These are phyloP conservation scores for Halyomorpha halys DNA, from an alignment of 1,140 invertebrate genomes.

Conservation along the genomic window DNA sequence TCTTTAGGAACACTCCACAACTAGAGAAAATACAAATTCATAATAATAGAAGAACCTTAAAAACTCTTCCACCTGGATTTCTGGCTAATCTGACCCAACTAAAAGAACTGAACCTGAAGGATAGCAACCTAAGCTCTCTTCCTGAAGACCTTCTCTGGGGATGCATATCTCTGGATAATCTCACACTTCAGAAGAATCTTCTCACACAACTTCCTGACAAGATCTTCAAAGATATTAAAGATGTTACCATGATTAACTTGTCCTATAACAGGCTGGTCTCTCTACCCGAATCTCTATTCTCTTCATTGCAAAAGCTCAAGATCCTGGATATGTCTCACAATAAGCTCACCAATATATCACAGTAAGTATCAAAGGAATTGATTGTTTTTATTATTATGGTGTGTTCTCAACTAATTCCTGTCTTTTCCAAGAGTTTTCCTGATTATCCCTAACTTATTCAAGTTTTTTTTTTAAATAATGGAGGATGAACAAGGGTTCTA, in stretches of 20 bases:
- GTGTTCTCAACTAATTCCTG: too few relatives aligned
- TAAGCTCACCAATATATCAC: slow-evolving; percentile 34
- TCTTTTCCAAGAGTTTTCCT: too few relatives aligned
- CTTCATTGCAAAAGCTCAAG: slow-evolving; percentile 39
- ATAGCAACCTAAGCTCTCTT: slow-evolving; percentile 40
- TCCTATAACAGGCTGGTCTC: slow-evolving; percentile 43
- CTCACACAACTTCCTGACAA: slow-evolving; percentile 41
- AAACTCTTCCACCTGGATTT: slow-evolving; percentile 42
- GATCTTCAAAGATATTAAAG: slow-evolving; percentile 45
- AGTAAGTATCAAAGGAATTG: neutral
- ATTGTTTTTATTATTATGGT: too few relatives aligned
- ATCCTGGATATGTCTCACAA: slow-evolving; percentile 45
- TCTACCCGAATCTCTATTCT: slow-evolving; percentile 45
- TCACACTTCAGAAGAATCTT: slow-evolving; percentile 46
- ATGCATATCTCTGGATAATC: slow-evolving; percentile 42
- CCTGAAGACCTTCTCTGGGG: slow-evolving; percentile 47
- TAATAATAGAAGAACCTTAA: slow-evolving; percentile 44
- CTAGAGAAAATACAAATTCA: slow-evolving; percentile 44
- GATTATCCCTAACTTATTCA: too few relatives aligned
- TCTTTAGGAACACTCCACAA: slow-evolving; percentile 44
- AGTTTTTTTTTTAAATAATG: too few relatives aligned
- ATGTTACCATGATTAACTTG: slow-evolving; percentile 44
- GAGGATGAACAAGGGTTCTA: too few relatives aligned
- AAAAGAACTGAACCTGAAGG: slow-evolving; percentile 40
- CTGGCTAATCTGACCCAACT: slow-evolving; percentile 45